Percentiles rank a stretch among this genome's conserved stretches.
Conservation (phyloP, 2,113 vertebrate species). For the Thalassoma bifasciatum region DNA sequence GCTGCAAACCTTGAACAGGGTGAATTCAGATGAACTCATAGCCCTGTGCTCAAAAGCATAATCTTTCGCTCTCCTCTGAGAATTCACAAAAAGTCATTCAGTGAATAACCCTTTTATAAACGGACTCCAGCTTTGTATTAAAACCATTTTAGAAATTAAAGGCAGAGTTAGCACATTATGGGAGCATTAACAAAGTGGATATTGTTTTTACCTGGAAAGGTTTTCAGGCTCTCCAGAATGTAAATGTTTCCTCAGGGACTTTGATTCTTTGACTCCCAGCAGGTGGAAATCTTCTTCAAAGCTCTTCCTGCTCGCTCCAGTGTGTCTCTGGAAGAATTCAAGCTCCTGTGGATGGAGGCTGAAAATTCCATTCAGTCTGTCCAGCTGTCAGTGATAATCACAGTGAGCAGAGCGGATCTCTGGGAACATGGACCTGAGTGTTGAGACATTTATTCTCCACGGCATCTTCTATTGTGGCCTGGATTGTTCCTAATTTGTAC, state of each 20-base stretch:
- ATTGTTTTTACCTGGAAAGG: too few relatives aligned
- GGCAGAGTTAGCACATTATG: neutral
- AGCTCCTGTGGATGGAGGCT: neutral
- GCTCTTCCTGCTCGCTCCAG: neutral
- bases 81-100: too few relatives aligned
- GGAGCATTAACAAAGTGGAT: too few relatives aligned
- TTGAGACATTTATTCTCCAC: slow-evolving; percentile 1
- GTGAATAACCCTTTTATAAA: too few relatives aligned
- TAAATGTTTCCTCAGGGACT: neutral
- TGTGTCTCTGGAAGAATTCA: neutral
- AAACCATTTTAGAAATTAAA: neutral
- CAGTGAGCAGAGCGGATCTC: neutral
- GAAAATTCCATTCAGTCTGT: neutral
- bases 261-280: neutral
- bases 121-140: neutral
- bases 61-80: too few relatives aligned
- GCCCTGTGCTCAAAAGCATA: too few relatives aligned
- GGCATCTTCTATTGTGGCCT: neutral
- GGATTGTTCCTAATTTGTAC: slow-evolving; percentile 6
- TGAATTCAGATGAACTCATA: too few relatives aligned
- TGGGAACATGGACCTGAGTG: neutral
- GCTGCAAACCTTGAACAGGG: too few relatives aligned
- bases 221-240: neutral
- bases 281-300: neutral
- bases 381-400: neutral